Conservation (phyloP, 2,113 vertebrate genomes). For the Ptyas mucosa region DNA sequence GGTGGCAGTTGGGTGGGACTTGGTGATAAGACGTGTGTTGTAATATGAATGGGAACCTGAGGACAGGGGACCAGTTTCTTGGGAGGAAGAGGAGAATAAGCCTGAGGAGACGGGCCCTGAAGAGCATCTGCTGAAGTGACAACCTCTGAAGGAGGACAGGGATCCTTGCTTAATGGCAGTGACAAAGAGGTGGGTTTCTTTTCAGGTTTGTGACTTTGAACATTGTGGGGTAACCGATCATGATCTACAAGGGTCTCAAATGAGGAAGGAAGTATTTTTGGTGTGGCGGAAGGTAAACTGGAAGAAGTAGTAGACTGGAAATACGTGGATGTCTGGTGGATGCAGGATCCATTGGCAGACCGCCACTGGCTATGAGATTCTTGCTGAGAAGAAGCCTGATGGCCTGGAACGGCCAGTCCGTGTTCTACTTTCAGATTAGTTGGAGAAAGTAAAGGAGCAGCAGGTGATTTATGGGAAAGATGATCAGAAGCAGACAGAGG, state of each 20-base stretch:
- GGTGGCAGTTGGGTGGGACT: constrained; percentile 78
- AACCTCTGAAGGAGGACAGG: background rate
- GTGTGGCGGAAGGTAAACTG: constrained; percentile 37
- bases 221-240: constrained; percentile 24
- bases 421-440: constrained; percentile 67
- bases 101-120: constrained; percentile 55
- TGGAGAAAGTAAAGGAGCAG: constrained; percentile 71
- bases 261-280: constrained; percentile 45
- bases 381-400: constrained; percentile 64
- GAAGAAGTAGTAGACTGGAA: constrained; percentile 54
- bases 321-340: constrained; percentile 63
- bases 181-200: constrained; percentile 21
- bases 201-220: constrained; percentile 35
- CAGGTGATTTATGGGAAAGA: constrained; percentile 71
- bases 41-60: constrained; percentile 75
- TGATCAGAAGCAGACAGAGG: constrained; percentile 71
- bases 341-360: constrained; percentile 54
- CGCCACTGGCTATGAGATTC: constrained; percentile 59
- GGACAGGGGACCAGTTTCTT: constrained; percentile 69
- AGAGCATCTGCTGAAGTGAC: constrained; percentile 55
- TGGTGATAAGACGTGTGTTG: constrained; percentile 77
- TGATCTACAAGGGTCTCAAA: constrained; percentile 33
- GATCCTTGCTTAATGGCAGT: constrained; percentile 19
- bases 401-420: constrained; percentile 44
- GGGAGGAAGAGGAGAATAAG: constrained; percentile 63